These are phyloP conservation scores for Barbus barbus DNA, from an alignment of 2,113 vertebrate genomes.

Conservation along the genomic window DNA sequence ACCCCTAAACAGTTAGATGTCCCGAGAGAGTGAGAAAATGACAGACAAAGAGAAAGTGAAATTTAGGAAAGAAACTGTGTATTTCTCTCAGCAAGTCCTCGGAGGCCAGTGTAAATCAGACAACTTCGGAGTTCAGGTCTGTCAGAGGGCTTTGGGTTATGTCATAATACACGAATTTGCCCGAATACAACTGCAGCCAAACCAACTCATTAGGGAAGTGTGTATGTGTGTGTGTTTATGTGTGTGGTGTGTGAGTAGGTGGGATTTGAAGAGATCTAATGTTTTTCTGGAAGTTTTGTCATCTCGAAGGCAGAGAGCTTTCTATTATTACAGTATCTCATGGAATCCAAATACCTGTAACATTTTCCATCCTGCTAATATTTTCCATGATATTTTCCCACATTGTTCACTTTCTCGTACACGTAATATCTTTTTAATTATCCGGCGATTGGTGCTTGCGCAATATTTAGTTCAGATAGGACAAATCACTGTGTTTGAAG, in stretches of 20 bases:
- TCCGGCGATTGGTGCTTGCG: conserved; percentile 59
- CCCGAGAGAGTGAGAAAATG: conserved; percentile 21
- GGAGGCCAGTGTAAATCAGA: conserved; percentile 45
- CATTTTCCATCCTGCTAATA: conserved; percentile 82
- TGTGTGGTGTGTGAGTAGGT: conserved; percentile 46
- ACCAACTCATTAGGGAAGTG: conserved; percentile 74
- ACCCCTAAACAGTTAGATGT: not conserved
- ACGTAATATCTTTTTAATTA: conserved; percentile 68
- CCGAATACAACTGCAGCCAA: conserved; percentile 69
- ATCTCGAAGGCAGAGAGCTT: conserved; percentile 72
- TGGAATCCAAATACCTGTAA: conserved; percentile 81
- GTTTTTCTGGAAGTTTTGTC: conserved; percentile 76
- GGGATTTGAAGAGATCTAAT: conserved; percentile 66
- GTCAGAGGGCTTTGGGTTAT: conserved; percentile 48
- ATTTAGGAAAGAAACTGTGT: conserved; percentile 7
- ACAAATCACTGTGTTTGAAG: conserved; percentile 52
- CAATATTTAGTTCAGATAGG: conserved; percentile 67
- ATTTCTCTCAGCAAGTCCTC: conserved; percentile 19
- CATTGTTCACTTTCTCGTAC: conserved; percentile 68
- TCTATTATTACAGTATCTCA: conserved; percentile 77
- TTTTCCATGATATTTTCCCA: conserved; percentile 83
- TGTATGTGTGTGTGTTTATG: conserved; percentile 53
- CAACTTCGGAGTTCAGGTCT: conserved; percentile 43
- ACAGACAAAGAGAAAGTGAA: conserved; percentile 16
- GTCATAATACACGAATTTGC: conserved; percentile 58